Percentiles rank a stretch among this genome's conserved stretches.
Conservation (phyloP, 2,797 vertebrate genomes). For the Chiroxiphia lanceolata region DNA sequence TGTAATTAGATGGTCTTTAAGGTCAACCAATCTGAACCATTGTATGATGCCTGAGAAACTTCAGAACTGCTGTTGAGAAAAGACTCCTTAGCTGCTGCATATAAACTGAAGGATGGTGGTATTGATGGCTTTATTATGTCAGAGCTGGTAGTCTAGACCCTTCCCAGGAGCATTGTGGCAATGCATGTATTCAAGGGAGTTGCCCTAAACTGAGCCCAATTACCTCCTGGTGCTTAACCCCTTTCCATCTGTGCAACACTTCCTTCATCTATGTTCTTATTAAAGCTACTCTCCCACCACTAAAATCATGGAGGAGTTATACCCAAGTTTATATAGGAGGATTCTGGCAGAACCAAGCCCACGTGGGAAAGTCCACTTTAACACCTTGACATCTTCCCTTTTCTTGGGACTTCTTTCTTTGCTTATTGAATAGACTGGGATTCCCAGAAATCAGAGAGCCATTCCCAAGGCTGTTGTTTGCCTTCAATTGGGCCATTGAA, state of each 20-base stretch:
- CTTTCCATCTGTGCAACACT: not conserved
- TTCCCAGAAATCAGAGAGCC: not conserved
- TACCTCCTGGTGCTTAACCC: not conserved
- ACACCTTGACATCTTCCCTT: not conserved
- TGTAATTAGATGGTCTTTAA: not conserved
- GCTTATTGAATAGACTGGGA: not conserved
- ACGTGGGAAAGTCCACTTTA: not conserved
- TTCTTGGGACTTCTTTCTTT: not conserved
- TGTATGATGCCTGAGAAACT: not conserved
- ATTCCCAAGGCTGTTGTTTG: not conserved
- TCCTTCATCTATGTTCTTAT: not conserved
- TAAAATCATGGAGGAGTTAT: not conserved
- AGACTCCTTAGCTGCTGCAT: not conserved
- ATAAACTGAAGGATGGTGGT: not conserved
- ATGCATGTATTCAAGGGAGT: fast-evolving
- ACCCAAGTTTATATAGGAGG: not conserved
- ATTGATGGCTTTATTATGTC: not conserved
- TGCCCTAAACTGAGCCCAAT: fast-evolving
- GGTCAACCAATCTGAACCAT: not conserved
- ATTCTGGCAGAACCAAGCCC: not conserved
- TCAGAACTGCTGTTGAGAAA: not conserved
- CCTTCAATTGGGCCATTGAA: not conserved
- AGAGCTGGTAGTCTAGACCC: not conserved
- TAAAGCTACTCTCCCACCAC: not conserved
- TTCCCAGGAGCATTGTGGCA: not conserved